Conservation (phyloP, 2,888 invertebrate genomes). For the Eupithecia exiguata region DNA sequence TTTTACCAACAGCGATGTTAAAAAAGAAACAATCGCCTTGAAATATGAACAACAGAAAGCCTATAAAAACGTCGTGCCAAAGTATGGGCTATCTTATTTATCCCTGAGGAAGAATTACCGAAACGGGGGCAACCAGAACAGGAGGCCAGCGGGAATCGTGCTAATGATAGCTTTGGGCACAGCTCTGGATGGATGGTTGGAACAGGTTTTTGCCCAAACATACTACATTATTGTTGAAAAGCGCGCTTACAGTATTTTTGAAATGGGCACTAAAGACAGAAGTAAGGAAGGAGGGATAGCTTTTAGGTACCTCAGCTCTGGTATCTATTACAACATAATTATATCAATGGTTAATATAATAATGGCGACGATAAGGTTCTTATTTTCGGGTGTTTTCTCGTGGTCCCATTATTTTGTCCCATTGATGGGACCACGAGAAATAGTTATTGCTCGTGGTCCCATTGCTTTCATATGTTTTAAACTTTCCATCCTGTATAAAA, state of each 20-base stretch:
- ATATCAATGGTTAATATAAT: no score
- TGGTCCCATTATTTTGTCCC: no score
- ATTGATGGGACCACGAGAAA: no score
- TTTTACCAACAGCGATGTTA: background rate
- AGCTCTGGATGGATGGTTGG: slow-evolving; percentile 18
- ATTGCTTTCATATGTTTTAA: no score
- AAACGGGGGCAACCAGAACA: slow-evolving; percentile 37
- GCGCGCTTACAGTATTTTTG: background rate
- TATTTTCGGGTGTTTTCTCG: no score
- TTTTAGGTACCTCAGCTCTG: background rate
- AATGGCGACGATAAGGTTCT: no score
- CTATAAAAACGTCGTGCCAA: slow-evolving; percentile 41
- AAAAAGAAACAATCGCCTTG: slow-evolving; percentile 15
- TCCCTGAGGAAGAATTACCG: slow-evolving; percentile 47
- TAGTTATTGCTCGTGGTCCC: no score
- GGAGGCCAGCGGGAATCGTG: slow-evolving; percentile 42
- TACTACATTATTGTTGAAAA: background rate
- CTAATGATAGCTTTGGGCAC: slow-evolving; percentile 31
- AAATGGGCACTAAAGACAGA: background rate
- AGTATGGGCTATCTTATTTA: slow-evolving; percentile 43
- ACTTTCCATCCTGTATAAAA: no score
- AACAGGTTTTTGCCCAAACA: slow-evolving; percentile 1
- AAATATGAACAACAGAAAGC: slow-evolving; percentile 40
- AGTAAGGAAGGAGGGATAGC: background rate
- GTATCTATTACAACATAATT: no score